Evolutionary conservation across 2,797 vertebrate species (phyloP).

Genomic region (Fistularia commersonii): DNA sequence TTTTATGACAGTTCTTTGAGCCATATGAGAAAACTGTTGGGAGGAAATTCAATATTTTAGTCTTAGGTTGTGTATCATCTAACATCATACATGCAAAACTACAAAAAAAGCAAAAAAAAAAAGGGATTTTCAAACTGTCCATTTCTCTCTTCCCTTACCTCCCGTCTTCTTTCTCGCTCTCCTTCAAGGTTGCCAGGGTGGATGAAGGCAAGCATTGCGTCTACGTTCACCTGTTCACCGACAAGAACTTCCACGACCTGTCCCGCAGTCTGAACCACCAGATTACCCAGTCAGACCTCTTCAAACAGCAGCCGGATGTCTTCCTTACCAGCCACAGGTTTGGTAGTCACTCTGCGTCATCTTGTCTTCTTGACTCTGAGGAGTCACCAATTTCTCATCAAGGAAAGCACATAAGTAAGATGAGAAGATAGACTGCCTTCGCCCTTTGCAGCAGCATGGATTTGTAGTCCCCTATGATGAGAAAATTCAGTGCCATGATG

Average conservation of each 20-base stretch:
- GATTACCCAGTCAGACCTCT: conserved; percentile 85
- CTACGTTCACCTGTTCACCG: conserved; percentile 86
- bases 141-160: not conserved
- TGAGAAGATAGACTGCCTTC: too few species aligned
- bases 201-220: conserved; percentile 78
- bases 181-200: conserved; percentile 81
- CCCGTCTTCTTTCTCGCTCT: not conserved
- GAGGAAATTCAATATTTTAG: too few species aligned
- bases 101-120: too few species aligned
- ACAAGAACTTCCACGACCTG: conserved; percentile 82
- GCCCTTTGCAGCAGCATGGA: too few species aligned
- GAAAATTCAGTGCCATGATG: too few species aligned
- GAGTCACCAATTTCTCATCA: too few species aligned
- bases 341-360: not conserved
- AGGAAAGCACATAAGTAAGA: too few species aligned
- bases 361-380: not conserved
- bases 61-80: too few species aligned
- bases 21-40: too few species aligned
- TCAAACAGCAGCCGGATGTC: conserved; percentile 88
- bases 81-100: too few species aligned
- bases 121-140: not conserved
- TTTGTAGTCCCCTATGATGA: too few species aligned
- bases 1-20: too few species aligned
- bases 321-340: conserved; percentile 79
- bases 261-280: conserved; percentile 85